Base-by-base conservation (phyloP, 2,888 invertebrate genomes). In the Lordiphosa fenestrarum region DNA sequence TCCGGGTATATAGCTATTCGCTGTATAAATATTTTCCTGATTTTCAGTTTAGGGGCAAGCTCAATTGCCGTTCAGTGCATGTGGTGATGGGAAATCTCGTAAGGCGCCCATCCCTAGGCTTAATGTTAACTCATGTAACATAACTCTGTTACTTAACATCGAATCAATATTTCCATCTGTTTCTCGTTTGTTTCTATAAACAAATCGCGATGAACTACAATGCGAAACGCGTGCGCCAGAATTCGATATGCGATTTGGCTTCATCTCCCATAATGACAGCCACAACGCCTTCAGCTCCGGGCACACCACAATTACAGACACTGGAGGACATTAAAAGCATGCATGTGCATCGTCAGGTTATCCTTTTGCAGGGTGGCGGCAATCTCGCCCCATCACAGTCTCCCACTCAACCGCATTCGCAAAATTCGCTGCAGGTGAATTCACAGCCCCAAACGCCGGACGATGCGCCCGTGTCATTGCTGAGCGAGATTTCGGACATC, bases 401-500 rank as follows among this genome's bases (percentile, higher is more conserved):
- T 7, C 55, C 63, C 4, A 21, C 53, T 2, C 19, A 37, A 12
- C 25, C 35, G 9, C 6, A 23, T 7, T 15, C 46, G 2, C 65
- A 56, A 13, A 25, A 25, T 25, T 25, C 25, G 60, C 61, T 15
- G 37, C 53, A 2, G 47, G 23, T 15, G 7, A 41, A n/a, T 13
- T 42, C 2, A 30, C 38, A 5, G 50, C 52, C 6, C 56, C 25
- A 21, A 35, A 51, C 7, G 35, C 69, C 9, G 30, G 87, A 87
- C 10, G 86, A 87, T 33, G 73, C 76, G 3, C 72, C 84, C 3
- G 86, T 88, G 0, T 86, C 87, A 0, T 51, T 89, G 33, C 72
- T 87, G 0, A 86, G 88, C 0, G 95, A 96, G 90, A 95, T 96
- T 71, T 93, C 94, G 0, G 92, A 93, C 77, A 96, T 96, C 93